These are phyloP conservation scores for Enoplolaimus lenunculus DNA, from an alignment of 2,888 invertebrate genomes.

Conservation along the genomic window DNA sequence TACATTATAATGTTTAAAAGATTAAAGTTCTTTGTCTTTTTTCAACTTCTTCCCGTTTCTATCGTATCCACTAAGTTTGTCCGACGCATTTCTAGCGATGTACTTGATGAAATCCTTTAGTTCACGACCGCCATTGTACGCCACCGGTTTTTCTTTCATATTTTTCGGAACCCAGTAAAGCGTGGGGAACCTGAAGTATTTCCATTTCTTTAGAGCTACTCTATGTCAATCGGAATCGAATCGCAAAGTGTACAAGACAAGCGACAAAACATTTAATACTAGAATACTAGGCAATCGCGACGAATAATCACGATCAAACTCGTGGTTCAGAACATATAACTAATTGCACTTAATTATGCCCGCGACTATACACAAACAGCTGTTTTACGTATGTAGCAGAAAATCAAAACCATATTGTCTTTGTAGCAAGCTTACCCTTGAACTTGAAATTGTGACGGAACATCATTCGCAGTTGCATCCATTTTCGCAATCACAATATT, in stretches of 20 bases:
- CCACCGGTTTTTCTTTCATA: constrained; percentile 50
- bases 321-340: no score
- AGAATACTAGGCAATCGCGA: no score
- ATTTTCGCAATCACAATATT: constrained; percentile 79
- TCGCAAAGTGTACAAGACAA: no score
- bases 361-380: no score
- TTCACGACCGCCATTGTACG: constrained; percentile 69
- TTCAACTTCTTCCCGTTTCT: constrained; percentile 60
- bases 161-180: constrained; percentile 85
- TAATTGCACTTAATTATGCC: no score
- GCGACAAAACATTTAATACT: no score
- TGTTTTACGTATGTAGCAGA: no score
- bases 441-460: constrained; percentile 74
- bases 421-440: constrained; percentile 62
- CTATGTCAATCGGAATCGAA: no score
- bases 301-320: no score
- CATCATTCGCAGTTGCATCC: constrained; percentile 97
- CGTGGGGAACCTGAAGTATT: constrained; percentile 73
- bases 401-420: no score
- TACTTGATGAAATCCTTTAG: constrained; percentile 84
- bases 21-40: constrained; percentile 32
- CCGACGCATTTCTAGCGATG: constrained; percentile 74
- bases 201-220: no score
- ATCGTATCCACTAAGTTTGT: constrained; percentile 70
- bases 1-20: no score